A percentile compares a stretch with the other conserved stretches of the same genome.
These are phyloP conservation scores for Bovichtus diacanthus DNA, from an alignment of 2,797 vertebrate genomes.

Conservation along the genomic window DNA sequence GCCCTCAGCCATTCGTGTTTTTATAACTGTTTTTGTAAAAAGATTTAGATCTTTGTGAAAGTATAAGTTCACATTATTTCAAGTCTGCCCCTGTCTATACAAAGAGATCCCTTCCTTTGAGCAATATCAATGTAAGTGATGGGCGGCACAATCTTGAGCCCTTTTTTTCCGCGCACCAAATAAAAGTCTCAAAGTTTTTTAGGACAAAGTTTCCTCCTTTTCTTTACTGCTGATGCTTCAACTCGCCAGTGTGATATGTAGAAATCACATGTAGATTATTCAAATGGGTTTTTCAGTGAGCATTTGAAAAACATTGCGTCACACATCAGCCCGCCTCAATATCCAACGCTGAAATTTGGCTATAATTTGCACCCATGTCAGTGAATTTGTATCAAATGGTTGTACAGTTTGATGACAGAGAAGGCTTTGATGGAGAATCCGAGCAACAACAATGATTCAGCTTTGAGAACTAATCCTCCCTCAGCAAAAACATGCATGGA, in stretches of 20 bases:
- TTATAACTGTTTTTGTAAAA: background rate
- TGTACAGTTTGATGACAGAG: background rate
- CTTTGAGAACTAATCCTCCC: background rate
- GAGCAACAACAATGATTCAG: background rate
- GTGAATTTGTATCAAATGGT: no score
- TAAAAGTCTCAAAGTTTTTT: background rate
- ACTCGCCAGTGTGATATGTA: background rate
- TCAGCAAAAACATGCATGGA: background rate
- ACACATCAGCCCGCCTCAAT: background rate
- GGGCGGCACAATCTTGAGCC: background rate
- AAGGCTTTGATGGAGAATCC: background rate
- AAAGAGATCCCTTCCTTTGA: background rate
- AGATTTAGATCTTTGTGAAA: background rate
- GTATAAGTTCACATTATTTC: background rate
- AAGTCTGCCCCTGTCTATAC: background rate
- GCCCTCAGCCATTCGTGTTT: background rate
- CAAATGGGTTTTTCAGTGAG: no score
- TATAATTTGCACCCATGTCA: background rate
- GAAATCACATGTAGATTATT: no score
- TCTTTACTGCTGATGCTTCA: background rate
- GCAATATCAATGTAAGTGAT: background rate
- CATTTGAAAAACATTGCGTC: no score
- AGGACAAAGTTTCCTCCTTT: background rate
- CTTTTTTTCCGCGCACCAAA: no score
- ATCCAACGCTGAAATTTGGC: background rate